A percentile compares a stretch with the other conserved stretches of the same genome.
phyloP scores from a whole-genome alignment of 2,888 invertebrate species.

The Choreutis nemorana region DNA sequence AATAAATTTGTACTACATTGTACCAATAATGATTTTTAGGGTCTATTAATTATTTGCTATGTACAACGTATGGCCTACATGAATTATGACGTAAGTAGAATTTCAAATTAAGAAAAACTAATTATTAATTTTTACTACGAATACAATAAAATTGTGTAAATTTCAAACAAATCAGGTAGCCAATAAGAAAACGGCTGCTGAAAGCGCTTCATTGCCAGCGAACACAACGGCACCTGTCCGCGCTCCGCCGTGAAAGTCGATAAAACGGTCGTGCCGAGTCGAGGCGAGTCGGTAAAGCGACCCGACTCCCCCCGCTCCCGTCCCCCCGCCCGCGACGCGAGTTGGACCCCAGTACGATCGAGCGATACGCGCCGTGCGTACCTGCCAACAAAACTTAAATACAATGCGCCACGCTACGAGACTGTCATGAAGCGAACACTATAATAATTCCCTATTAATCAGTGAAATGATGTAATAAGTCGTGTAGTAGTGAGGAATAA shows the following conservation, averaged over 20 bases:
- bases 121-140: no score
- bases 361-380: conserved; percentile 52
- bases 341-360: conserved; percentile 50
- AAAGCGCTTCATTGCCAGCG: conserved; percentile 14
- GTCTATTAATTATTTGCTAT: no score
- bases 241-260: conserved; percentile 28
- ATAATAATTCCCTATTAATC: conserved; percentile 46
- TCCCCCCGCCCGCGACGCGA: conserved; percentile 18
- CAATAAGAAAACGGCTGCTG: conserved; percentile 5
- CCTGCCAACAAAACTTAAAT: conserved; percentile 22
- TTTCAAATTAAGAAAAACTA: no score
- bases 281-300: conserved; percentile 27
- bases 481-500: conserved; percentile 62
- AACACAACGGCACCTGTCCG: conserved; percentile 39
- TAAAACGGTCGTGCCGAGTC: conserved; percentile 16
- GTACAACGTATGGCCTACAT: no score
- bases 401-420: conserved; percentile 48
- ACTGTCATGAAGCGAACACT: conserved; percentile 44
- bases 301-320: conserved; percentile 23
- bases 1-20: no score
- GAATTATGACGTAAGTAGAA: no score
- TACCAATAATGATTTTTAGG: no score
- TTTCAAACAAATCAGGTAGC: no score
- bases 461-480: conserved; percentile 67
- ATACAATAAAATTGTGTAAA: no score